A percentile compares a stretch with the other conserved stretches of the same genome.
Conservation (phyloP, 2,113 vertebrate species). For the Bubo bubo region DNA sequence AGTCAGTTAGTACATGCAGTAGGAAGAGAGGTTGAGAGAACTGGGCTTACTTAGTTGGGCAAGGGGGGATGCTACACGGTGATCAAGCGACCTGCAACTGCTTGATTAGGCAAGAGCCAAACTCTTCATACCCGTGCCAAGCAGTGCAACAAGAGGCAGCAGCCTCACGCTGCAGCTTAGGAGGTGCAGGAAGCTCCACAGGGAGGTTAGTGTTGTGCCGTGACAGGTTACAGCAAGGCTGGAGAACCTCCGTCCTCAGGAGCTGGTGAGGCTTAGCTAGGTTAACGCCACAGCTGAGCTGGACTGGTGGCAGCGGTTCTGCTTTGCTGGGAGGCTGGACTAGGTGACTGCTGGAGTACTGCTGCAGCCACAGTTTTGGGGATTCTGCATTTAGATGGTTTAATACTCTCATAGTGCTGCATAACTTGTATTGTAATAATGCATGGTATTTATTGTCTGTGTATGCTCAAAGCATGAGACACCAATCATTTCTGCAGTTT, state of each 20-base stretch:
- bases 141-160: background rate
- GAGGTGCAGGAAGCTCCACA: background rate
- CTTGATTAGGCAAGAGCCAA: background rate
- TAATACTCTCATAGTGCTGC: background rate
- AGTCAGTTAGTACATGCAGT: background rate
- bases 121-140: accelerated
- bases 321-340: background rate
- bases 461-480: background rate
- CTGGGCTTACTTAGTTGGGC: background rate
- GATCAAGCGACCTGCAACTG: background rate
- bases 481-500: background rate
- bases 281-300: background rate
- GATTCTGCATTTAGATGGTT: background rate
- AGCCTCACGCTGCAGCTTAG: accelerated
- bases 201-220: background rate
- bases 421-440: background rate
- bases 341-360: background rate
- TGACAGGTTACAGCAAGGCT: background rate
- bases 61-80: background rate
- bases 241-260: background rate
- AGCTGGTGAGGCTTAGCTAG: background rate
- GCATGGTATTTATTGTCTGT: background rate
- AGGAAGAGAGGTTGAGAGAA: background rate
- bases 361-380: background rate
- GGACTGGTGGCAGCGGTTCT: background rate